phyloP scores from a whole-genome alignment of 2,797 vertebrate genomes.

The Cyclura pinguis region DNA sequence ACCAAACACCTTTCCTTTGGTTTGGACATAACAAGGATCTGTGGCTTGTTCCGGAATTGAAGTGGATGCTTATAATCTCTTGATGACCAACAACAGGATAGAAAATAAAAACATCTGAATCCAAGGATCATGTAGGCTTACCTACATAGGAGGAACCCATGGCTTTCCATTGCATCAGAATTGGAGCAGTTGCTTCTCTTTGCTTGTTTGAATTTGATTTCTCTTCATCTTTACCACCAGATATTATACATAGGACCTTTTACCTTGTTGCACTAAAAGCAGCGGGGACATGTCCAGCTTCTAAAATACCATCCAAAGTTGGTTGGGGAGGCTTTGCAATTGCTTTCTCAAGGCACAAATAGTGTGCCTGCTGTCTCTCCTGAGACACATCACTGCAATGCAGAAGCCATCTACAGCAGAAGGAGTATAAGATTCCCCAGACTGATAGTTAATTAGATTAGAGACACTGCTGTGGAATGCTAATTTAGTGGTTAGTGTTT shows the following conservation, averaged over 20 bases:
- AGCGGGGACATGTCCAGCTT: constrained; percentile 53
- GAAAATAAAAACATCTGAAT: neutral
- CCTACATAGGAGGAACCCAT: neutral
- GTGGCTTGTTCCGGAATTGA: neutral
- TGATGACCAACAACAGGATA: neutral
- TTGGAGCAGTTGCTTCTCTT: neutral
- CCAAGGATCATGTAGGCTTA: neutral
- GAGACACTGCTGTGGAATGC: constrained; percentile 62
- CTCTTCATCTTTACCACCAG: neutral
- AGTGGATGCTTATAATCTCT: neutral
- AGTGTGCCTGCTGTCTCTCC: neutral
- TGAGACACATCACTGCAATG: constrained; percentile 25
- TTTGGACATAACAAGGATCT: neutral
- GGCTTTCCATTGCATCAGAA: neutral
- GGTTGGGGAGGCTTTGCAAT: constrained; percentile 45
- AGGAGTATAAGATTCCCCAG: constrained; percentile 33
- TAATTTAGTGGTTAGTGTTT: constrained; percentile 36
- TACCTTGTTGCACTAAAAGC: fast-evolving
- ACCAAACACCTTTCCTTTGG: neutral
- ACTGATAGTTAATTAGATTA: constrained; percentile 69
- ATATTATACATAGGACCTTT: neutral
- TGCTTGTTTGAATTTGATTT: neutral
- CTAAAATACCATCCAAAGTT: constrained; percentile 33
- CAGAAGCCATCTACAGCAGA: constrained; percentile 44
- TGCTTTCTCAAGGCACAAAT: constrained; percentile 37